Conservation (phyloP, 2,113 vertebrate species). For the Thinocorus orbignyianus region DNA sequence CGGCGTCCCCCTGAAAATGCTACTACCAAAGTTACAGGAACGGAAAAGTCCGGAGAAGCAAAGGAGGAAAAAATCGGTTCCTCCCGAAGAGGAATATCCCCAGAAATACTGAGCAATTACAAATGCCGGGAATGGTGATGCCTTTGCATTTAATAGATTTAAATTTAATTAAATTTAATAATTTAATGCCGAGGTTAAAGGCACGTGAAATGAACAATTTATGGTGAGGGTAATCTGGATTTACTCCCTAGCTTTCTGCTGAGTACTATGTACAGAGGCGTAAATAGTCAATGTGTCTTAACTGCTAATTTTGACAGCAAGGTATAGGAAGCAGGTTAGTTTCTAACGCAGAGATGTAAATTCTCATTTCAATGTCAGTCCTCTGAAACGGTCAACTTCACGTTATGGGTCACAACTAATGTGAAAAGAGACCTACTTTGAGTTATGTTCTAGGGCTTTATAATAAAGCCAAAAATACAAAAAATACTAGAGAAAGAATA, state of each 20-base stretch:
- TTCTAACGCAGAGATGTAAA: not conserved
- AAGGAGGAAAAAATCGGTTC: not conserved
- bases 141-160: not conserved
- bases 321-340: not conserved
- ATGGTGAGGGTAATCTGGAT: not conserved
- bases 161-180: too few species aligned
- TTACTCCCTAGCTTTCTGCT: not conserved
- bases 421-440: not conserved
- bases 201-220: not conserved
- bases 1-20: not conserved
- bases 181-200: not conserved
- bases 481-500: not conserved
- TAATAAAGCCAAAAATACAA: not conserved
- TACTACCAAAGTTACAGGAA: not conserved
- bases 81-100: not conserved
- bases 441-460: not conserved
- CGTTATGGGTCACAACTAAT: not conserved
- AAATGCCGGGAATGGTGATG: not conserved
- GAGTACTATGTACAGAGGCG: fast-evolving
- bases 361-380: not conserved
- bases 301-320: not conserved
- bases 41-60: not conserved
- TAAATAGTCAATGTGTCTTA: not conserved
- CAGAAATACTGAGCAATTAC: not conserved
- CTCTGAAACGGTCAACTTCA: not conserved